Base-by-base conservation (phyloP, 2,888 invertebrate species). In the Agonopterix arenella region DNA sequence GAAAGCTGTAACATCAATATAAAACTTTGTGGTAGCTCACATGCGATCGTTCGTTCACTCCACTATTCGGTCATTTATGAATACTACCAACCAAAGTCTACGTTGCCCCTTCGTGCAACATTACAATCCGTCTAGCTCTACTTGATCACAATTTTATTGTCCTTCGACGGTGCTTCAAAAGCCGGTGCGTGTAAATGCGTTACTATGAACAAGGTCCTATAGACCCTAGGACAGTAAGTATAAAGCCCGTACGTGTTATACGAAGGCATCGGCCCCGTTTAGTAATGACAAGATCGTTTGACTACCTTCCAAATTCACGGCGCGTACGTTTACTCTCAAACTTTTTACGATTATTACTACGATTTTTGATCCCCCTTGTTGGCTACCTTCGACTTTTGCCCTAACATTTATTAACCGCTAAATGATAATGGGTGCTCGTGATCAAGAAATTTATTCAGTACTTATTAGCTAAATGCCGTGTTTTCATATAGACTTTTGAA, bases 301-400 rank as follows among this genome's bases (percentile, higher is more conserved):
- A 70, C 70, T 70, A 68, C 72, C 72, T 81, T 76, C 70, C 67
- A 68, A 79, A 84, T 83, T 84, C 83, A 71, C 66, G 60, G 62
- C 75, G 78, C 82, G 84, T 80, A 70, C 77, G 76, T 80, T n/a
- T 73, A 79, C 78, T 78, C 74, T 64, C 65, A 75, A 83, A 84
- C 79, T 82, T 84, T 83, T 84, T 84, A 84, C 79, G 84, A 77
- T 83, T 84, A 84, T 82, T 78, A 70, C 80, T 72, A 75, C 75
- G 80, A 78, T 80, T 83, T 81, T 80, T 81, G 81, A 80, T 79
- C 78, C 81, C 71, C 70, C 71, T 66, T 70, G 70, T 67, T 65
- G 65, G 70, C 71, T 74, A 77, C 80, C 80, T 80, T 76, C 68
- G 73, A 70, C 71, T 73, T 74, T 73, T 64, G 63, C 73, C 75